Percentiles rank a stretch among this genome's conserved stretches.
Conservation (phyloP, 2,888 invertebrate genomes). For the Rhamnusium bicolor region DNA sequence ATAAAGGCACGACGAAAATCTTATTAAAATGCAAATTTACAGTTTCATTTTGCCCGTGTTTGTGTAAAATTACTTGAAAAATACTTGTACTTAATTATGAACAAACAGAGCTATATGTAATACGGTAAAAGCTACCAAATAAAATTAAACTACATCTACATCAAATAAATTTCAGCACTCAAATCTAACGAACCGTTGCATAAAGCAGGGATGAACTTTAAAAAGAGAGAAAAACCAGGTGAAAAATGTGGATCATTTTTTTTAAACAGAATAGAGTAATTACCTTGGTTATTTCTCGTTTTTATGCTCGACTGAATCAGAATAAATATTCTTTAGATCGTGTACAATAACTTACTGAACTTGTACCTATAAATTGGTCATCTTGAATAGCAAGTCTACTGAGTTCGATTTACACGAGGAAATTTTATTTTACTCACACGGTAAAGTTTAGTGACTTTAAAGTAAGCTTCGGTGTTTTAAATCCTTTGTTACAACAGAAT, state of each 20-base stretch:
- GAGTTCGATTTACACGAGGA: constrained; percentile 62
- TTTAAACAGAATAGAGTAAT: constrained; percentile 67
- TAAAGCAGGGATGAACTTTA: constrained; percentile 45
- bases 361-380: constrained; percentile 70
- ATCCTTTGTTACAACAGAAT: constrained; percentile 51
- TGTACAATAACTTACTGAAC: constrained; percentile 69
- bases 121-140: constrained; percentile 53
- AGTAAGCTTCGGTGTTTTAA: constrained; percentile 47
- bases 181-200: constrained; percentile 56
- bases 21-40: constrained; percentile 59
- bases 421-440: constrained; percentile 57
- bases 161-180: constrained; percentile 59
- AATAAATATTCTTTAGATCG: constrained; percentile 68
- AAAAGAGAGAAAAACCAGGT: constrained; percentile 33
- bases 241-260: constrained; percentile 49
- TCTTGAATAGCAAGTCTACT: constrained; percentile 62
- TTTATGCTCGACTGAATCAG: constrained; percentile 69
- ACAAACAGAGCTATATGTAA: constrained; percentile 48
- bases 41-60: constrained; percentile 54
- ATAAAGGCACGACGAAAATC: constrained; percentile 47
- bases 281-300: constrained; percentile 69
- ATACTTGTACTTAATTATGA: constrained; percentile 58
- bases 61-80: constrained; percentile 56
- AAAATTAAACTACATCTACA: constrained; percentile 59
- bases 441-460: constrained; percentile 58